phyloP scores from a whole-genome alignment of 2,113 vertebrate species.

The Scalopus aquaticus region DNA sequence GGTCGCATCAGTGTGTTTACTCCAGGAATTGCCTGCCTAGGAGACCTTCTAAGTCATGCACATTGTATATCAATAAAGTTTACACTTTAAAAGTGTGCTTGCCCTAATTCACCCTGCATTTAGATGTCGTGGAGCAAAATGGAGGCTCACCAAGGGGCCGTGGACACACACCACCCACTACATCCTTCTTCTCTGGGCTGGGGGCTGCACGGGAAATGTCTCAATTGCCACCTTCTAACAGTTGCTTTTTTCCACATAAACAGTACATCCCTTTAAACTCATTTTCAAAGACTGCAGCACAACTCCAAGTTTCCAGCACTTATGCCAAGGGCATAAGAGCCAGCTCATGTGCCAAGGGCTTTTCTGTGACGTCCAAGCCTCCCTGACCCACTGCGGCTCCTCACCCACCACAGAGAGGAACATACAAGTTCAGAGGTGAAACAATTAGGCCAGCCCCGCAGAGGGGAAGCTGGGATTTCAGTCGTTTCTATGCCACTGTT shows the following conservation, averaged over 20 bases:
- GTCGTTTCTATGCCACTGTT: neutral
- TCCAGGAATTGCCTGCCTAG: neutral
- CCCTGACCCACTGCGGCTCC: neutral
- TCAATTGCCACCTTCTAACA: neutral
- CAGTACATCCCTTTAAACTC: neutral
- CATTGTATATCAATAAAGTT: neutral
- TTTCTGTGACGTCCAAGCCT: neutral
- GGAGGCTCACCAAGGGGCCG: neutral
- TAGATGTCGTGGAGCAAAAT: neutral
- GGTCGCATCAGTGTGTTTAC: neutral
- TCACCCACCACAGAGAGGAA: neutral
- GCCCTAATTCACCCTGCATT: neutral
- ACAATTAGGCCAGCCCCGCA: neutral
- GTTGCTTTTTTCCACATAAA: neutral
- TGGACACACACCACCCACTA: neutral
- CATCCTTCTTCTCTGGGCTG: neutral
- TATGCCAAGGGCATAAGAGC: too few species aligned
- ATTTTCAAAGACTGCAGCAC: neutral
- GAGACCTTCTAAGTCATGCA: neutral
- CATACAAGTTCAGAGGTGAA: neutral
- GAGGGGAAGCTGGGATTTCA: neutral
- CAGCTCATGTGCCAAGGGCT: neutral
- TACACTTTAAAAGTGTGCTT: neutral
- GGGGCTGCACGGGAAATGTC: neutral
- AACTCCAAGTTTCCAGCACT: neutral